These are phyloP conservation scores for Bolinopsis microptera DNA, from an alignment of 37 sponge, comb jelly and placozoan genomes.

Conservation along the genomic window DNA sequence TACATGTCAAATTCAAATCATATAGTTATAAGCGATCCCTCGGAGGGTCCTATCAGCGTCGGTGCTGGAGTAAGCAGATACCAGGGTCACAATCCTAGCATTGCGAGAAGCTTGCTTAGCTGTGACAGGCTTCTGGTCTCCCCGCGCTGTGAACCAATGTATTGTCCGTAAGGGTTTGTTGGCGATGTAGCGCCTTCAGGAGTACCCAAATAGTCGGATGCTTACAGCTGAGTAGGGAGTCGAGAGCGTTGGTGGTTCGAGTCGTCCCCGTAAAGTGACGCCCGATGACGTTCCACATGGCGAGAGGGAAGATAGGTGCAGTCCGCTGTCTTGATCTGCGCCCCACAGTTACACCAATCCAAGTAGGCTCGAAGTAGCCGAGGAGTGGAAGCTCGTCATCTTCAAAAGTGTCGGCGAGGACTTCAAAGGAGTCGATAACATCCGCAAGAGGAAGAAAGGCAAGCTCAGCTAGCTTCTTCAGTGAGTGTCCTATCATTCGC, in stretches of 20 bases:
- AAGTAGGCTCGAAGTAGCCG: neutral
- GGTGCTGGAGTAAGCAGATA: neutral
- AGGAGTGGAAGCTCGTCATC: neutral
- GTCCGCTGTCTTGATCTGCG: neutral
- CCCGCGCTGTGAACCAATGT: neutral
- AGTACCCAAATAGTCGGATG: neutral
- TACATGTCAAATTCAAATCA: no score
- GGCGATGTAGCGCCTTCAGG: neutral
- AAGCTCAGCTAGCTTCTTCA: neutral
- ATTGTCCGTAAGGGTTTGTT: neutral
- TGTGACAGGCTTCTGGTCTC: no score
- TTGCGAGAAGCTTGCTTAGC: no score
- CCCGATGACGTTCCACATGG: neutral
- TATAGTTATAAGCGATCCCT: neutral
- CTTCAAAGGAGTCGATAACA: neutral
- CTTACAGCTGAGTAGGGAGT: neutral
- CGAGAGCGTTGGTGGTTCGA: neutral
- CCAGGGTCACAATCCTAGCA: no score
- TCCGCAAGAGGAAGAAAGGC: neutral
- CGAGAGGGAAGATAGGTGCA: neutral
- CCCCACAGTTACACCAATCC: neutral
- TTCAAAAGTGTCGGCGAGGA: neutral
- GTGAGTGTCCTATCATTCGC: no score
- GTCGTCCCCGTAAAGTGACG: neutral
- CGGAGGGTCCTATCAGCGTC: neutral